Conservation (phyloP, 1,140 invertebrate species). For the Trichomalopsis sarcophagae region DNA sequence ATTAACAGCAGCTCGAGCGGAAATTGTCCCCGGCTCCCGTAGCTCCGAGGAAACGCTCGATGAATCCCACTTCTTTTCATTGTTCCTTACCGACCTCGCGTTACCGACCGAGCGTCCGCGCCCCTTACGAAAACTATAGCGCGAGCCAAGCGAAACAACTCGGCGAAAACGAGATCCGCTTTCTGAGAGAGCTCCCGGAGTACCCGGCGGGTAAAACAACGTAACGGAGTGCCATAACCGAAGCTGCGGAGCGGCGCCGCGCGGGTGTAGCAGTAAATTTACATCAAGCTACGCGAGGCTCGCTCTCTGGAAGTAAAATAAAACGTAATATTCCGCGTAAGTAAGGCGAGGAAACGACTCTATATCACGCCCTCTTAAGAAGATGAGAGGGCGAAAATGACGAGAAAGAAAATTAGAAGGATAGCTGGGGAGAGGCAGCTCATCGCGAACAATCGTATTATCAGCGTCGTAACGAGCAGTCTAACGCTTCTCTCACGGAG, state of each 20-base stretch:
- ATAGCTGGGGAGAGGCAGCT: not conserved
- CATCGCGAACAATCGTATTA: constrained; percentile 26
- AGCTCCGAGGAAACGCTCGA: not conserved
- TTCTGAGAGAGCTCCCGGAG: no score
- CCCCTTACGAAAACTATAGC: no score
- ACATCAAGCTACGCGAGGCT: not conserved
- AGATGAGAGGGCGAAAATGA: not conserved
- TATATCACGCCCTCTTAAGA: not conserved
- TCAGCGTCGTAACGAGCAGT: constrained; percentile 27
- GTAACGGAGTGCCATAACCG: no score
- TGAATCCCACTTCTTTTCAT: not conserved
- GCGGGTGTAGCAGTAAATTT: not conserved
- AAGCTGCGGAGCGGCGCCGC: no score
- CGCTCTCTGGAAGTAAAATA: not conserved
- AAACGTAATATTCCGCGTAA: not conserved
- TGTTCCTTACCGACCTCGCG: no score
- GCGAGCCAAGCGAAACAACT: not conserved
- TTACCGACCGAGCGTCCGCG: no score
- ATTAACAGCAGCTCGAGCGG: not conserved
- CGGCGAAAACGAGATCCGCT: not conserved
- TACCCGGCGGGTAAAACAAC: no score
- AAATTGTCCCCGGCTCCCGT: not conserved
- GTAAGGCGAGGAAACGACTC: not conserved
- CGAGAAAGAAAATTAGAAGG: constrained; percentile 5
- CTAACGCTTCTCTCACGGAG: not conserved